Percentiles rank a stretch among this genome's conserved stretches.
These are phyloP conservation scores for Spatula versicolor DNA, from an alignment of 2,797 vertebrate genomes.

Conservation along the genomic window DNA sequence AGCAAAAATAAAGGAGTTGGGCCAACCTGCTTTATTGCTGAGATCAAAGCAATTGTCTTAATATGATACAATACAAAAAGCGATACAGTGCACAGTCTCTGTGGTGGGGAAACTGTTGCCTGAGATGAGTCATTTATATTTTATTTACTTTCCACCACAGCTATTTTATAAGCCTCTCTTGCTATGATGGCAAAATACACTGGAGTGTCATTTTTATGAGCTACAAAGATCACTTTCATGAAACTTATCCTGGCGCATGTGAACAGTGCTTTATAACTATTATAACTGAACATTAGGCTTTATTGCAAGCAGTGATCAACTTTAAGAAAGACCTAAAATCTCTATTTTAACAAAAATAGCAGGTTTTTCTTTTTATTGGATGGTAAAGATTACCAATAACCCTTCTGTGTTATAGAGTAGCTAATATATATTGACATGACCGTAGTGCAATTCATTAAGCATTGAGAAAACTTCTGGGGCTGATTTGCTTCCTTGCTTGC, in stretches of 20 bases:
- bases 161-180: neutral
- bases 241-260: neutral
- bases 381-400: neutral
- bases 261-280: neutral
- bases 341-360: neutral
- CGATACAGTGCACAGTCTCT: neutral
- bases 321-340: neutral
- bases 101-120: neutral
- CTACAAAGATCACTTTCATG: neutral
- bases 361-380: neutral
- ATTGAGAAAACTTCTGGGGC: neutral
- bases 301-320: neutral
- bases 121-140: neutral
- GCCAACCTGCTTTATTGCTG: neutral
- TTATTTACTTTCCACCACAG: constrained; percentile 1
- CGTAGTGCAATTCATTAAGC: neutral
- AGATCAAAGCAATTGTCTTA: constrained; percentile 13
- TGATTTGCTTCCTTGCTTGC: neutral
- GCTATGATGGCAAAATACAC: neutral
- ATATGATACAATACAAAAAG: neutral
- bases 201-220: neutral
- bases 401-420: neutral
- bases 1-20: neutral
- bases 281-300: neutral
- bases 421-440: neutral